Evolutionary conservation across 2,888 invertebrate genomes (phyloP), one percentile per base, ranked within the genome.

Genomic region (Lasioglossum leucozonium): DNA sequence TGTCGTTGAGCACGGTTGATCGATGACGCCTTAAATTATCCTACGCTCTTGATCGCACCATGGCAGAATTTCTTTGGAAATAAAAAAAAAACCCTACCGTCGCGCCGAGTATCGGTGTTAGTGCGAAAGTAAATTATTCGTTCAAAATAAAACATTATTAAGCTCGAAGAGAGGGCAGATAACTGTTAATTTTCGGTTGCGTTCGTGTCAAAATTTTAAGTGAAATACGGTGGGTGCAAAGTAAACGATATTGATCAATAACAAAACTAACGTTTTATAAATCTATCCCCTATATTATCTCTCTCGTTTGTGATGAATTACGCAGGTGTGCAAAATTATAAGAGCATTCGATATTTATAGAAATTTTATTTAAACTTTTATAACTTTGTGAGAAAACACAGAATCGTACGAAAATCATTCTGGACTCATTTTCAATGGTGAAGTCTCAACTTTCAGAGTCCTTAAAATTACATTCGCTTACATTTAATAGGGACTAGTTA

Each of bases 1-100:
- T 22, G 55, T 71, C 71, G 69, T 55, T 55, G 65, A 26, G 30
- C 10, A 10, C 16, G 13, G 34, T 55, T 71, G 44, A 80, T 76
- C 58, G 58, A 81, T 77, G 44, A 42, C 44, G 67, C 37, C 51
- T 13, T 18, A n/a, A 72, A 81, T 72, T 76, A 82, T 75, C 62
- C 34, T 26, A n/a, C 42, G 51, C n/a, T 47, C 44, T 67, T 81
- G 40, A 80, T 71, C 22, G 55, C 47, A 72, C n/a, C 40, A 6
- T 37, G 18, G 37, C 67, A 72, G 22, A 42, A 77, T 77, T 84
- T 40, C 58, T 73, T 73, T 44, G 13, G 37, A 16, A 47, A 40
- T 30, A 47, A 83, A 44, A 71, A 69, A n/a, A 26, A 13, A n/a
- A 10, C 2, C 51, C 44, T 16, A 2, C 22, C 4, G 34, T 10